Evolutionary conservation across 30 jellyfish, hydroid and myxozoan genomes (phyloP).

Genomic region (Hydra vulgaris): DNA sequence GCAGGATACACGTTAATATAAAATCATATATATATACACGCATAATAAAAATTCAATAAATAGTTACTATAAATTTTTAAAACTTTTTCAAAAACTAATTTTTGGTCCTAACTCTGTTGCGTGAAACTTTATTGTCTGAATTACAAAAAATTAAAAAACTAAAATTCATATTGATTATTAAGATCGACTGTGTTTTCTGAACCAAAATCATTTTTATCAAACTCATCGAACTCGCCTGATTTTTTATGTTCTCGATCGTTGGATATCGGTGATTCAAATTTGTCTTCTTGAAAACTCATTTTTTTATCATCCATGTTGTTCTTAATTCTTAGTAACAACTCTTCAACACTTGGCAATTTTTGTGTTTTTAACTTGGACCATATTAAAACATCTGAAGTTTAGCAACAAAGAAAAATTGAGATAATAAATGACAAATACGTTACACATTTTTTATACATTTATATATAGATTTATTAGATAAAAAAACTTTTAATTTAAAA

Average conservation of each 20-base stretch:
- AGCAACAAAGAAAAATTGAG: not conserved
- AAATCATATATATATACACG: not conserved
- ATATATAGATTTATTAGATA: no score
- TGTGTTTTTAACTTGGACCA: constrained; percentile 94
- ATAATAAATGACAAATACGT: not conserved
- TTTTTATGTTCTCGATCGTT: not conserved
- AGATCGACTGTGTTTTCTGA: not conserved
- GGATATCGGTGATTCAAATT: no score
- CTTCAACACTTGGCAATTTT: constrained; percentile 87
- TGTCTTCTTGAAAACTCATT: not conserved
- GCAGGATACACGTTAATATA: not conserved
- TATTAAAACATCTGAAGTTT: constrained; percentile 50
- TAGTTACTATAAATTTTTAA: no score
- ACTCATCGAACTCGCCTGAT: not conserved
- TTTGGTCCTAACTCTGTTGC: no score
- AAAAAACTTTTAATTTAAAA: not conserved
- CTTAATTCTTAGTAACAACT: constrained; percentile 46
- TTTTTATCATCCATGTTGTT: constrained; percentile 37
- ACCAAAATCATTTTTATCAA: not conserved
- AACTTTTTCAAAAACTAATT: not conserved
- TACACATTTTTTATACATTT: not conserved
- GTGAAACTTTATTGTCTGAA: no score
- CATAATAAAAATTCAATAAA: not conserved
- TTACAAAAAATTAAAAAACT: no score
- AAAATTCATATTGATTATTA: not conserved